These are phyloP conservation scores for Moxostoma hubbsi DNA, from an alignment of 2,797 vertebrate species.

Conservation along the genomic window DNA sequence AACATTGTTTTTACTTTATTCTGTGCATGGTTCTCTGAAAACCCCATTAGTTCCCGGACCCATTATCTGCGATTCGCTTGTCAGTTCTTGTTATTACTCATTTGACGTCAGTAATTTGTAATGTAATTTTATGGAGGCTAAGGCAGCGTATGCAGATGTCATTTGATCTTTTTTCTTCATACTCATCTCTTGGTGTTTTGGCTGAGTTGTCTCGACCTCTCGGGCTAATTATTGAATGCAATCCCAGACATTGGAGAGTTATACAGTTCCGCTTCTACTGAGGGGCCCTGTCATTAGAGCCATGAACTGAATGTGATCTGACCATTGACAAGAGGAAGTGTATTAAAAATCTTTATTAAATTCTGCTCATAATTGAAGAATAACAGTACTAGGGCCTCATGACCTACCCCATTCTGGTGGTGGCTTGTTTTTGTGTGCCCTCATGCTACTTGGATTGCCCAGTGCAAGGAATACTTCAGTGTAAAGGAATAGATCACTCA, in stretches of 20 bases:
- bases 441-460: constrained; percentile 12
- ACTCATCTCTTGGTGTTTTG: constrained; percentile 25
- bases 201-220: constrained; percentile 43
- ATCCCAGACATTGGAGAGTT: constrained; percentile 57
- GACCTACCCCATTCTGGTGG: constrained; percentile 43
- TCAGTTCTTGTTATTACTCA: constrained; percentile 48
- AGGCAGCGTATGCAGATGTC: constrained; percentile 41
- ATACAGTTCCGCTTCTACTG: constrained; percentile 50
- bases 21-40: background rate
- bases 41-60: constrained; percentile 20
- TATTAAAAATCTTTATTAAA: constrained; percentile 72
- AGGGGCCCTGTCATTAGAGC: constrained; percentile 63
- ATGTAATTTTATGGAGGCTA: constrained; percentile 45
- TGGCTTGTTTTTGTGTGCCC: constrained; percentile 29
- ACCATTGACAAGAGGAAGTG: constrained; percentile 58
- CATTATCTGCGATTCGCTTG: constrained; percentile 47
- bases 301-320: constrained; percentile 69
- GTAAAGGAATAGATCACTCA: background rate
- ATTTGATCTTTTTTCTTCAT: constrained; percentile 34
- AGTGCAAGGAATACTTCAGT: background rate
- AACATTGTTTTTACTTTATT: constrained; percentile 22
- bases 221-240: constrained; percentile 57
- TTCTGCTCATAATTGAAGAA: constrained; percentile 67
- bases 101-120: constrained; percentile 47
- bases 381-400: constrained; percentile 48